Conservation (phyloP, 2,797 vertebrate genomes). For the Ptychobarbus kaznakovi region DNA sequence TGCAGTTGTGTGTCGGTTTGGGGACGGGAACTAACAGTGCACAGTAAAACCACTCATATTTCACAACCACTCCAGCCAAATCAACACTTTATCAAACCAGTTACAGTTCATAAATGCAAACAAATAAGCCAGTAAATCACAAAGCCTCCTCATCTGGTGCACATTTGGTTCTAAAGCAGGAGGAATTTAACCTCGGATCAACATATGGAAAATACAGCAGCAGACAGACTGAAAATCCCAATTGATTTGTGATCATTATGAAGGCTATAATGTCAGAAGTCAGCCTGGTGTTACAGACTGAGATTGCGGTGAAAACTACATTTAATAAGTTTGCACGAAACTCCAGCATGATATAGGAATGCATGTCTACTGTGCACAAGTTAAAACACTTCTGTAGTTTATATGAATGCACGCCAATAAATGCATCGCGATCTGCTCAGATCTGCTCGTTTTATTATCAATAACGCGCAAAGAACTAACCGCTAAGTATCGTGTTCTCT, state of each 20-base stretch:
- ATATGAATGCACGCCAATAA: neutral
- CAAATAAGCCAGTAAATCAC: conserved; percentile 19
- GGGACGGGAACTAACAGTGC: conserved; percentile 13
- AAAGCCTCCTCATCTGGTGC: conserved; percentile 16
- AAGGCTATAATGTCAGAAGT: neutral
- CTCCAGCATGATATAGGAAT: neutral
- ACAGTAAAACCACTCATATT: neutral
- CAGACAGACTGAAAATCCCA: neutral
- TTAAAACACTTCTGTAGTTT: neutral
- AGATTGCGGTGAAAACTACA: neutral
- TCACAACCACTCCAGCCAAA: neutral
- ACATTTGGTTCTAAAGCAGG: neutral
- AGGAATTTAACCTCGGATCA: conserved; percentile 11
- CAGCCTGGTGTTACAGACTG: neutral
- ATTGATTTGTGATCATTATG: neutral
- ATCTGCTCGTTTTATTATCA: neutral
- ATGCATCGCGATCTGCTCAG: no score
- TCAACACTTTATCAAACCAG: neutral
- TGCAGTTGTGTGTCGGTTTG: conserved; percentile 3
- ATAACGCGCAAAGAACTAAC: neutral
- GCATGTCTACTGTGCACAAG: neutral
- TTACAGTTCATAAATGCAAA: neutral
- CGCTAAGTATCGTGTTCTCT: neutral
- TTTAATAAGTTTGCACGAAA: neutral
- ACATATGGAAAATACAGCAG: conserved; percentile 21